A percentile compares a stretch with the other conserved stretches of the same genome.
Evolutionary conservation across 2,113 vertebrate species (phyloP).

Genomic region (Festucalex cinctus): DNA sequence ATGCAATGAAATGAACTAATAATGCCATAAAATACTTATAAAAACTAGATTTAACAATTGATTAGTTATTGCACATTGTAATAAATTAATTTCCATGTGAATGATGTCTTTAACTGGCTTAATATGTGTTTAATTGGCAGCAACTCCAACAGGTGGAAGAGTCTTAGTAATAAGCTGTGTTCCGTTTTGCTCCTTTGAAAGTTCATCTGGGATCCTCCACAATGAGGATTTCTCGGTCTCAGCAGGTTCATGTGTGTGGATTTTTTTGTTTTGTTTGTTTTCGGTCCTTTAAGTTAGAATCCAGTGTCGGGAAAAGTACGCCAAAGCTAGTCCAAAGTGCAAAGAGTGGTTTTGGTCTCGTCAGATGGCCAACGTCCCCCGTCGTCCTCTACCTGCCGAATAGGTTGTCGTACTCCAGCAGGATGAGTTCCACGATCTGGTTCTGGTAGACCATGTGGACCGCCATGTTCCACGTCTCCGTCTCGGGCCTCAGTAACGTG

Average conservation of each 20-base stretch:
- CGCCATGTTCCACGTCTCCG: constrained; percentile 89
- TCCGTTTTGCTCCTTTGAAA: background rate
- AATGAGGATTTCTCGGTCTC: background rate
- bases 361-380: background rate
- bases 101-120: background rate
- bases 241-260: background rate
- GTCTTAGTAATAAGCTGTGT: background rate
- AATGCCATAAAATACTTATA: background rate
- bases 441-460: constrained; percentile 96
- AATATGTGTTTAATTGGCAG: background rate
- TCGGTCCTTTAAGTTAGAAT: constrained; percentile 50
- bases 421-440: constrained; percentile 94
- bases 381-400: constrained; percentile 76
- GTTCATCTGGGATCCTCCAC: background rate
- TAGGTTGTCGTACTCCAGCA: constrained; percentile 85
- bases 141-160: background rate
- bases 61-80: background rate
- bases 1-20: too few species aligned
- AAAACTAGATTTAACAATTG: background rate
- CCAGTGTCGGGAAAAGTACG: constrained; percentile 78
- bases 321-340: constrained; percentile 39
- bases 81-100: background rate
- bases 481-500: constrained; percentile 90
- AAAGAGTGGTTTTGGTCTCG: constrained; percentile 37
- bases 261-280: background rate